Percentiles rank a stretch among this genome's conserved stretches.
Conservation (phyloP, 2,888 invertebrate species). For the Amorpha juglandis region DNA sequence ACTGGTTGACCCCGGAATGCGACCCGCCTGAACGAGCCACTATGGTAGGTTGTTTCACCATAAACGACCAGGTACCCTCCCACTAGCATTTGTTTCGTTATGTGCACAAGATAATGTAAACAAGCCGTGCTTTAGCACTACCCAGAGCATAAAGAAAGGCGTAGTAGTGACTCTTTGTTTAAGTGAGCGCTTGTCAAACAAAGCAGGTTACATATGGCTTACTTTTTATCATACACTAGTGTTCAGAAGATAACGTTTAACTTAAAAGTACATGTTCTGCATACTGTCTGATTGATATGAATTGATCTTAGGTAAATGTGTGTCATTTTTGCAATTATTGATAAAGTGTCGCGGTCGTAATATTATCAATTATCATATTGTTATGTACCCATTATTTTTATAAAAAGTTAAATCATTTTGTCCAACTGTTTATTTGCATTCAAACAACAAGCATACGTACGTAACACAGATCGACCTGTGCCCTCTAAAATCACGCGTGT, state of each 20-base stretch:
- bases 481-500: background rate
- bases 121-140: slow-evolving; percentile 5
- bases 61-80: too few relatives aligned
- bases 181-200: background rate
- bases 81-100: background rate
- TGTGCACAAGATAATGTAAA: background rate
- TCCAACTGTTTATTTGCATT: background rate
- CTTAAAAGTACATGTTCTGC: background rate
- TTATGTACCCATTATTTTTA: too few relatives aligned
- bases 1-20: too few relatives aligned
- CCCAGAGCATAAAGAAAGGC: slow-evolving; percentile 6
- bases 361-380: too few relatives aligned
- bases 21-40: too few relatives aligned
- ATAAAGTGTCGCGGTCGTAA: too few relatives aligned
- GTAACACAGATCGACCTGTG: background rate
- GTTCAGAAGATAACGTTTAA: background rate
- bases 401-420: background rate
- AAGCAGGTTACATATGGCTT: slow-evolving; percentile 1
- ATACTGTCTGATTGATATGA: too few relatives aligned
- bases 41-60: too few relatives aligned
- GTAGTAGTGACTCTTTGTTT: slow-evolving; percentile 6
- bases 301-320: too few relatives aligned
- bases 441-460: background rate
- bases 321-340: too few relatives aligned
- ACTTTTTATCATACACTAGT: background rate